phyloP scores from a whole-genome alignment of 2,888 invertebrate species.

The Clistopyga incitator region DNA sequence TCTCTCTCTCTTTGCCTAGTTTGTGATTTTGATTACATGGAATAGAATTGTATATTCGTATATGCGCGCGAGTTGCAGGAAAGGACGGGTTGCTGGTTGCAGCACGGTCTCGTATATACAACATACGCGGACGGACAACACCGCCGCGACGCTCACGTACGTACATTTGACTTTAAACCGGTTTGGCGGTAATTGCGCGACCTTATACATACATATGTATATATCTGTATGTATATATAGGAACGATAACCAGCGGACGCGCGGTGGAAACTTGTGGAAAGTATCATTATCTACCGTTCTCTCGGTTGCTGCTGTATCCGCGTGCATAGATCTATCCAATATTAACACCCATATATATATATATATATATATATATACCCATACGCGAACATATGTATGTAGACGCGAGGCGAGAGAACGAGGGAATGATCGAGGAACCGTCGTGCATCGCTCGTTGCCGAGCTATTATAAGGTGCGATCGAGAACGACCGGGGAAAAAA shows the following conservation, averaged over 20 bases:
- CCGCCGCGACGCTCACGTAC: slow-evolving; percentile 71
- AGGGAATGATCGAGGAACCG: slow-evolving; percentile 31
- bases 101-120: slow-evolving; percentile 68
- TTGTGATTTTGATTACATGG: slow-evolving; percentile 41
- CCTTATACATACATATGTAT: slow-evolving; percentile 69
- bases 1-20: slow-evolving; percentile 20
- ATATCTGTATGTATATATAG: slow-evolving; percentile 35
- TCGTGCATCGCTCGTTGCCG: slow-evolving; percentile 27
- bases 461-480: slow-evolving; percentile 50
- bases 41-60: slow-evolving; percentile 67
- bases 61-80: slow-evolving; percentile 68
- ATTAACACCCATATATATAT: slow-evolving; percentile 11
- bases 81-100: slow-evolving; percentile 68
- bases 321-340: slow-evolving; percentile 54
- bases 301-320: slow-evolving; percentile 64
- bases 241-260: slow-evolving; percentile 72
- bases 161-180: slow-evolving; percentile 75
- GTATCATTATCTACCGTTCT: slow-evolving; percentile 73
- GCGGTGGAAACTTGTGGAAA: slow-evolving; percentile 71
- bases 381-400: too few species aligned
- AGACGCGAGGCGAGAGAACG: neutral
- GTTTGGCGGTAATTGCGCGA: slow-evolving; percentile 77
- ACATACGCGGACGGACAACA: slow-evolving; percentile 69
- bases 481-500: slow-evolving; percentile 39
- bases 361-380: neutral